A percentile compares a stretch with the other conserved stretches of the same genome.
Evolutionary conservation across 2,113 vertebrate genomes (phyloP).

Genomic region (Prietella phreatophila): DNA sequence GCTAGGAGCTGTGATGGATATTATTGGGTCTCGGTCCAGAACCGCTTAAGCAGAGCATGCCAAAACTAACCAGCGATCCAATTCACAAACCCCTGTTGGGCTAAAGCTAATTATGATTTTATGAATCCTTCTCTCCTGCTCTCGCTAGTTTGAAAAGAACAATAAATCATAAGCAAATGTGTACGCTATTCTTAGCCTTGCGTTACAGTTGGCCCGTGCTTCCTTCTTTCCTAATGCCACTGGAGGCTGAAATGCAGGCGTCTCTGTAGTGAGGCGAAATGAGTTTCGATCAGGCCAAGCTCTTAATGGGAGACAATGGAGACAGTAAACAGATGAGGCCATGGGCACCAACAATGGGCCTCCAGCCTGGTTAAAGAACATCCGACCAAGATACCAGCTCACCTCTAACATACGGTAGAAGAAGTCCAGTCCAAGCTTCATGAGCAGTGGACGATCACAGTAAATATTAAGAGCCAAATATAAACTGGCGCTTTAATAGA

Average conservation of each 20-base stretch:
- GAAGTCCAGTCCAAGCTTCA: neutral
- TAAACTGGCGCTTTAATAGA: neutral
- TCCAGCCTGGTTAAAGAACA: slow-evolving; percentile 6
- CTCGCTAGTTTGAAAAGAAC: slow-evolving; percentile 9
- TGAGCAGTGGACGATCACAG: neutral
- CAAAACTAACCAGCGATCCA: slow-evolving; percentile 45
- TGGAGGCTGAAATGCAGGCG: slow-evolving; percentile 42
- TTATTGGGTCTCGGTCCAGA: neutral
- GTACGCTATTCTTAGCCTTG: slow-evolving; percentile 54
- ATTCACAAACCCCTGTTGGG: slow-evolving; percentile 39
- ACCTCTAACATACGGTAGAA: neutral
- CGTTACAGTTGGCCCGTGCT: slow-evolving; percentile 49
- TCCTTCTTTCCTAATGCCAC: slow-evolving; percentile 52
- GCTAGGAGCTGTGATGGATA: slow-evolving; percentile 16
- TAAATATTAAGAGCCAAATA: neutral
- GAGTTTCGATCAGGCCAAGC: slow-evolving; percentile 46
- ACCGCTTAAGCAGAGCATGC: neutral
- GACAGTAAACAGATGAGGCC: slow-evolving; percentile 40
- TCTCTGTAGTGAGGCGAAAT: slow-evolving; percentile 41
- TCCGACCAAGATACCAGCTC: neutral
- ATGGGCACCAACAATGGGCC: neutral
- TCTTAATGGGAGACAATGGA: slow-evolving; percentile 36
- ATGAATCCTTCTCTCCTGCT: slow-evolving; percentile 14
- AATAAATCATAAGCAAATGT: slow-evolving; percentile 36
- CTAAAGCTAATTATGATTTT: slow-evolving; percentile 43